Evolutionary conservation across 2,113 vertebrate species (phyloP), one percentile per base, ranked within the genome.

Genomic region (Aplodontia rufa): DNA sequence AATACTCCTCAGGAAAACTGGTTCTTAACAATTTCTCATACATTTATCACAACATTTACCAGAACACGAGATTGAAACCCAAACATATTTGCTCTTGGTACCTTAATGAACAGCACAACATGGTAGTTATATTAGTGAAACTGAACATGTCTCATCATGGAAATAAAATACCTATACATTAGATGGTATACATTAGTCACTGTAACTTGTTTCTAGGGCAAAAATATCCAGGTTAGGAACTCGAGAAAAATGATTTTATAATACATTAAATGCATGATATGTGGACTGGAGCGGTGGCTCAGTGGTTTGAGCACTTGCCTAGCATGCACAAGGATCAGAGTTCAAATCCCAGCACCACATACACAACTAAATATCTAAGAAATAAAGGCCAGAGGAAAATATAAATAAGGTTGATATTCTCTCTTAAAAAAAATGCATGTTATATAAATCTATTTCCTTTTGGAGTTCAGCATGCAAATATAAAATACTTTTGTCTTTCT

Each of bases 371-470:
- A n/a, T n/a, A n/a, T n/a, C n/a, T n/a, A n/a, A n/a, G n/a, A n/a
- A n/a, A n/a, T n/a, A n/a, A n/a, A n/a, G n/a, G n/a, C n/a, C n/a
- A n/a, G n/a, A n/a, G n/a, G n/a, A n/a, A n/a, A n/a, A n/a, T n/a
- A n/a, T n/a, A n/a, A n/a, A n/a, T n/a, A n/a, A n/a, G n/a, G n/a
- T n/a, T n/a, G n/a, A n/a, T n/a, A n/a, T n/a, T n/a, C n/a, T n/a
- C n/a, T n/a, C n/a, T n/a, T n/a, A n/a, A n/a, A n/a, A n/a, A n/a
- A 93, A 85, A 95, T 90, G 69, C 37, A 40, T 72, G 37, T 6
- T 75, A 68, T 40, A 3, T 71, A 90, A 72, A 72, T 40, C 19
- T 55, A 80, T 42, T 62, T 85, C 55, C 80, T 26, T 40, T 35
- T n/a, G 35, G 55, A 85, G 55, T 84, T 84, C 64, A 55, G 26